These are phyloP conservation scores for Drosophila paramelanica DNA, from an alignment of 2,888 invertebrate genomes.

Conservation along the genomic window DNA sequence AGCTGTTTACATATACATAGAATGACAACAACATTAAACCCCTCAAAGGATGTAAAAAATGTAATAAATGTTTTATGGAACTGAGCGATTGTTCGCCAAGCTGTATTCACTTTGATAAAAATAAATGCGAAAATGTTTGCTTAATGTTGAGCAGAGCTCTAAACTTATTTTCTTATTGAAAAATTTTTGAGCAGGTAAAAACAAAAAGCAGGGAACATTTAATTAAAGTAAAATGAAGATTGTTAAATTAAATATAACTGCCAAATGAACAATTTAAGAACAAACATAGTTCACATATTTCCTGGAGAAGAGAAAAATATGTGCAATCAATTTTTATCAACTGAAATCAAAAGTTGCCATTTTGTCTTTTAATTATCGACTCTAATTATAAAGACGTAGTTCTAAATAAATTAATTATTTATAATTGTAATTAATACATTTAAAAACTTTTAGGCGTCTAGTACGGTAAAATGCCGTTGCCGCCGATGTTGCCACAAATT, in stretches of 20 bases:
- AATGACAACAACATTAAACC: slow-evolving; percentile 27
- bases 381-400: too few relatives aligned
- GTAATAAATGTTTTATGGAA: slow-evolving; percentile 15
- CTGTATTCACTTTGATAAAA: neutral
- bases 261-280: too few relatives aligned
- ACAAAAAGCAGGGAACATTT: neutral
- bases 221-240: neutral
- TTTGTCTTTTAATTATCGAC: too few relatives aligned
- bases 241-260: too few relatives aligned
- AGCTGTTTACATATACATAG: slow-evolving; percentile 22
- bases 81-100: neutral
- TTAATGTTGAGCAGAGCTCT: neutral
- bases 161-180: neutral
- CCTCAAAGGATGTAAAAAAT: slow-evolving; percentile 12
- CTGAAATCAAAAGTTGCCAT: too few relatives aligned
- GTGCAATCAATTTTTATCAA: too few relatives aligned
- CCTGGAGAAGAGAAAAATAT: too few relatives aligned
- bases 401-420: too few relatives aligned
- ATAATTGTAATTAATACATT: neutral
- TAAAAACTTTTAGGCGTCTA: neutral
- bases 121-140: neutral
- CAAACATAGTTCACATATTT: too few relatives aligned
- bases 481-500: slow-evolving; percentile 4
- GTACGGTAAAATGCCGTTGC: neutral
- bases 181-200: neutral